Evolutionary conservation across 2,113 vertebrate species (phyloP), one percentile per base, ranked within the genome.

Genomic region (Prunella himalayana): DNA sequence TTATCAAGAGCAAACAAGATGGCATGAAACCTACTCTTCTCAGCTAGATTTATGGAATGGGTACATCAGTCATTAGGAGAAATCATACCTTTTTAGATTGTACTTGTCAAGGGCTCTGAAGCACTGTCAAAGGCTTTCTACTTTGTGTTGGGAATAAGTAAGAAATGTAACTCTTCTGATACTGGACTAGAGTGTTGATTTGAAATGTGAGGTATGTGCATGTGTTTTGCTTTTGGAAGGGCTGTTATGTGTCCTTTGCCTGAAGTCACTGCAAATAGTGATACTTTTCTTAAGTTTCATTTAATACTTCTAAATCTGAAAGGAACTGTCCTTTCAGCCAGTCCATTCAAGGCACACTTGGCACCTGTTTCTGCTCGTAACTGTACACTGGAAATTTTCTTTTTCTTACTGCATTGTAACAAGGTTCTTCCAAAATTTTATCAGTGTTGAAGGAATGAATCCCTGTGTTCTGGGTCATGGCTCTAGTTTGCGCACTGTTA

Each of bases 191-290:
- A 27, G 31, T 82, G 47, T 45, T 82, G 13, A 51, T 75, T 64
- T 83, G 42, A 80, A 61, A 49, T 2, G 0, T 76, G 61, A 79
- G 9, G 4, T 65, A 7, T 14, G 22, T 61, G 35, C 31, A 3
- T 13, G 11, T 75, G 22, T 72, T 85, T 44, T 2, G 1, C n/a
- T 83, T 79, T 79, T n/a, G 11, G 35, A 79, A 71, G 31, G 71
- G 4, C 35, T 76, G 7, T 25, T 73, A 21, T 4, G 6, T 63
- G 19, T 59, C 18, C 50, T 65, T 77, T 0, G 0, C 11, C 30
- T 73, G 45, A 82, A 60, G 30, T 78, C 30, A 28, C 33, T 11
- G 3, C 9, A 21, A 88, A 59, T 60, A 64, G 25, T 60, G 45
- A 10, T 88, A n/a, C 56, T 88, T 54, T 73, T 88, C 41, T 7